Evolutionary conservation across 1,140 invertebrate genomes (phyloP).

Genomic region (Drosophila navojoa): DNA sequence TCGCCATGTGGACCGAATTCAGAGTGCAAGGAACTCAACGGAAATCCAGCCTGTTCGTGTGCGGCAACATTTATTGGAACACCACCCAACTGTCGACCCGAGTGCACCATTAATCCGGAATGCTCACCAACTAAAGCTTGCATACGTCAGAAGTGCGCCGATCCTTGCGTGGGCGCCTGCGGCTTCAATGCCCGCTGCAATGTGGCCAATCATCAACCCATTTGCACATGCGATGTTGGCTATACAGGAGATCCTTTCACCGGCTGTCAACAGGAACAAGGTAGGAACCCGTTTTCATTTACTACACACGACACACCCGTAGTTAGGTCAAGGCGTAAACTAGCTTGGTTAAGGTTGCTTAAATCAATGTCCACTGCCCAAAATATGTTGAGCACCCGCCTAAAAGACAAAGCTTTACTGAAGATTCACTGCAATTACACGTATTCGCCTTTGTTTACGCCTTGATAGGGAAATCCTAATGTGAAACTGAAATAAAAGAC

Average conservation of each 20-base stretch:
- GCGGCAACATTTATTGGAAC: slow-evolving; percentile 87
- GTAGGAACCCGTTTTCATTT: slow-evolving; percentile 84
- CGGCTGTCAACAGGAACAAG: slow-evolving; percentile 87
- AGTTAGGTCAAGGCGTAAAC: slow-evolving; percentile 68
- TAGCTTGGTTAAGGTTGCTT: slow-evolving; percentile 65
- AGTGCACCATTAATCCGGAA: slow-evolving; percentile 88
- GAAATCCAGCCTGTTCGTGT: slow-evolving; percentile 89
- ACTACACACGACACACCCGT: slow-evolving; percentile 12
- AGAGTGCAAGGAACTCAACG: slow-evolving; percentile 87
- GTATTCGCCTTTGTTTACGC: slow-evolving; percentile 49
- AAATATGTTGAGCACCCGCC: slow-evolving; percentile 20
- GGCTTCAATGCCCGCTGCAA: slow-evolving; percentile 89
- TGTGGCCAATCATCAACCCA: slow-evolving; percentile 88
- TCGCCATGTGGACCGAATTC: slow-evolving; percentile 90
- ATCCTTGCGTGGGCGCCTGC: slow-evolving; percentile 89
- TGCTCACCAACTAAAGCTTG: slow-evolving; percentile 88
- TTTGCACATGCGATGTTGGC: slow-evolving; percentile 88
- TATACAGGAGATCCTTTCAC: slow-evolving; percentile 91
- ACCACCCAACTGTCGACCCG: slow-evolving; percentile 88
- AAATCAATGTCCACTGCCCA: slow-evolving; percentile 32
- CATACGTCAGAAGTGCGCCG: slow-evolving; percentile 87
- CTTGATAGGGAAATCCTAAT: slow-evolving; percentile 41
- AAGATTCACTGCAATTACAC: slow-evolving; percentile 28
- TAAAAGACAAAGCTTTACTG: slow-evolving; percentile 23
- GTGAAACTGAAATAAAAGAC: slow-evolving; percentile 50